phyloP scores from a whole-genome alignment of 2,113 vertebrate species.

The Formicarius rufipectus region DNA sequence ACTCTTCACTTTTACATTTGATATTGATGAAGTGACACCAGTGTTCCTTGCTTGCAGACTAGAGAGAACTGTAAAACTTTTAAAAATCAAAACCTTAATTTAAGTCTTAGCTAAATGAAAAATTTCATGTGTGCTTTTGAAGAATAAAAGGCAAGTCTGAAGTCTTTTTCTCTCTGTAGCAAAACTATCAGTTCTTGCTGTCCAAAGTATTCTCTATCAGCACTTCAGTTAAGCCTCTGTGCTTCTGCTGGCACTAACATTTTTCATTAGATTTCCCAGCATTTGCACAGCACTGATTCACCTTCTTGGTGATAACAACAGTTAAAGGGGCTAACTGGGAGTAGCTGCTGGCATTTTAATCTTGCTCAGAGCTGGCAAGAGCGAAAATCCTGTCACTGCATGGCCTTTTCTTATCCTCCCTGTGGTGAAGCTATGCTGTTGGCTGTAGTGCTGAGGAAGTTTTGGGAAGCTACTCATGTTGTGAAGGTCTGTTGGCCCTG shows the following conservation, averaged over 20 bases:
- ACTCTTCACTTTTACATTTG: conserved; percentile 23
- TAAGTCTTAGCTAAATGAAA: conserved; percentile 61
- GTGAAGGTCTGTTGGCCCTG: conserved; percentile 44
- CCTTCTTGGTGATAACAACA: conserved; percentile 50
- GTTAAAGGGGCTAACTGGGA: conserved; percentile 16
- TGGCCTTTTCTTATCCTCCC: background rate
- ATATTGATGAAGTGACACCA: conserved; percentile 8
- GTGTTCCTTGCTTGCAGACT: background rate
- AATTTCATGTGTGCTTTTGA: conserved; percentile 36
- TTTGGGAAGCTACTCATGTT: background rate
- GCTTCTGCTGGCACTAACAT: conserved; percentile 41
- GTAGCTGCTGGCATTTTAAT: conserved; percentile 58
- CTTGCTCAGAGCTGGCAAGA: conserved; percentile 7
- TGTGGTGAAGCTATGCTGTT: background rate
- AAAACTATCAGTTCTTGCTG: conserved; percentile 48
- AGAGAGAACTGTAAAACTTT: conserved; percentile 32
- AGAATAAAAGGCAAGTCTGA: conserved; percentile 41
- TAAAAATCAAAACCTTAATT: conserved; percentile 56
- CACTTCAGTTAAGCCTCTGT: conserved; percentile 65
- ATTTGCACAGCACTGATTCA: conserved; percentile 50
- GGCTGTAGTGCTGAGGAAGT: background rate
- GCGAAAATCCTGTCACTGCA: conserved; percentile 17
- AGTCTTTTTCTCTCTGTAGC: conserved; percentile 46
- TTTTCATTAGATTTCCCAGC: conserved; percentile 50
- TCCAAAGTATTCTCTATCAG: conserved; percentile 64